These are phyloP conservation scores for Coenonympha glycerion DNA, from an alignment of 2,888 invertebrate species.

Conservation along the genomic window DNA sequence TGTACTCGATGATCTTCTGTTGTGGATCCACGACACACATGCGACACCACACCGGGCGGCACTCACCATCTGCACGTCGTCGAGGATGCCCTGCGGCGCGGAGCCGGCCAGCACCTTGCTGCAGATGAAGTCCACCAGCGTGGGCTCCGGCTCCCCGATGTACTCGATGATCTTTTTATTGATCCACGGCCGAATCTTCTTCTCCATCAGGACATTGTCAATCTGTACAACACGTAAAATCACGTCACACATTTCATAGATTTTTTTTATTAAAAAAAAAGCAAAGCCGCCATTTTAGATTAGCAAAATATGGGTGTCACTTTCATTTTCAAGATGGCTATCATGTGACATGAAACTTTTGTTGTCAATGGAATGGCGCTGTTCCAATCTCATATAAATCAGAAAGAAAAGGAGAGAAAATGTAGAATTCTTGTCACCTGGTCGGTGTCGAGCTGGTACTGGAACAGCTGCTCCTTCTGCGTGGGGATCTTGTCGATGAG, in stretches of 20 bases:
- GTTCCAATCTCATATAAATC: too few relatives aligned
- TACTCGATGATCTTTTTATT: slow-evolving; percentile 99
- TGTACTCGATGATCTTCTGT: slow-evolving; percentile 99
- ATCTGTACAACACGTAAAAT: too few relatives aligned
- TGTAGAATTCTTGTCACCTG: too few relatives aligned
- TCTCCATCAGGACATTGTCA: slow-evolving; percentile 89
- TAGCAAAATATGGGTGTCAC: too few relatives aligned
- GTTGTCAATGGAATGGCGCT: too few relatives aligned
- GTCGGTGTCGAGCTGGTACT: slow-evolving; percentile 90
- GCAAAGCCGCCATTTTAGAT: too few relatives aligned
- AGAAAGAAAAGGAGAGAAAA: too few relatives aligned
- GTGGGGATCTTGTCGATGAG: slow-evolving; percentile 99
- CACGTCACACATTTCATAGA: neutral
- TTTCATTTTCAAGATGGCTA: too few relatives aligned
- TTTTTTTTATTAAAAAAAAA: neutral
- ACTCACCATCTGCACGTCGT: slow-evolving; percentile 99
- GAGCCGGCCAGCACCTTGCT: slow-evolving; percentile 96
- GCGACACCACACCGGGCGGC: too few relatives aligned
- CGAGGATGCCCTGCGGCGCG: slow-evolving; percentile 94
- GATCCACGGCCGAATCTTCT: slow-evolving; percentile 98
- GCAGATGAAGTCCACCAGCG: slow-evolving; percentile 99
- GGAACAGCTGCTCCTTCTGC: slow-evolving; percentile 96
- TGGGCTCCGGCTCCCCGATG: slow-evolving; percentile 99
- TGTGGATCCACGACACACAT: too few relatives aligned
- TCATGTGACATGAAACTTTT: too few relatives aligned